Percentiles rank a stretch among this genome's conserved stretches.
phyloP scores from a whole-genome alignment of 1,140 invertebrate species.

The Heliothis virescens region DNA sequence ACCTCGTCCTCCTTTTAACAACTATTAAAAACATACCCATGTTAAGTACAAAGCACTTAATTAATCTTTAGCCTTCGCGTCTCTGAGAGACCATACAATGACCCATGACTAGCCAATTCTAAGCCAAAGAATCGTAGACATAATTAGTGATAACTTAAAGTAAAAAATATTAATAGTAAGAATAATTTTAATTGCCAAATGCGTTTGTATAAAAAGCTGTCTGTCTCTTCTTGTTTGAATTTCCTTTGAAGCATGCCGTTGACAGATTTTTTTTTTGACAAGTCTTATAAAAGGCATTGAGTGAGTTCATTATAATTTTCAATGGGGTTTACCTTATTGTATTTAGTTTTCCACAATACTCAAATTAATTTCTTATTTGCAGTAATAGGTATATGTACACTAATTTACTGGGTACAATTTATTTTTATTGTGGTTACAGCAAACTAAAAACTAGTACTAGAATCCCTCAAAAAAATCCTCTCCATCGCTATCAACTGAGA shows the following conservation, averaged over 20 bases:
- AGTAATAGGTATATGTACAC: no score
- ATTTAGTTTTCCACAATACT: no score
- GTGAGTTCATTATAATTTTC: no score
- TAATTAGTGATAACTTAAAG: constrained; percentile 14
- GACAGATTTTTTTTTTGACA: neutral
- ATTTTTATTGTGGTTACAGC: no score
- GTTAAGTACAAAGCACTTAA: constrained; percentile 5
- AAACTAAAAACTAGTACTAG: no score
- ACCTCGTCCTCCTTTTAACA: neutral
- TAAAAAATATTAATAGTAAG: constrained; percentile 35
- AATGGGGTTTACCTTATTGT: no score
- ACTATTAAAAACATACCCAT: neutral
- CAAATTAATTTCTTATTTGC: no score
- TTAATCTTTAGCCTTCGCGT: neutral
- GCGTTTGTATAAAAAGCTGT: constrained; percentile 39
- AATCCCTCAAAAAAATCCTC: no score
- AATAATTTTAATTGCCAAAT: constrained; percentile 43
- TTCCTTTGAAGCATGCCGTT: constrained; percentile 1
- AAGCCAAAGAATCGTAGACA: constrained; percentile 8
- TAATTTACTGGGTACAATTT: no score
- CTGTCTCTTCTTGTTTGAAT: neutral
- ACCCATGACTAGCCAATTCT: constrained; percentile 10
- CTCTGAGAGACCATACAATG: neutral
- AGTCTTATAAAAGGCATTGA: neutral
- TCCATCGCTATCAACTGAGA: no score